Evolutionary conservation across 1,140 invertebrate species (phyloP), one percentile per base, ranked within the genome.

Genomic region (Philotrypesis tridentata): DNA sequence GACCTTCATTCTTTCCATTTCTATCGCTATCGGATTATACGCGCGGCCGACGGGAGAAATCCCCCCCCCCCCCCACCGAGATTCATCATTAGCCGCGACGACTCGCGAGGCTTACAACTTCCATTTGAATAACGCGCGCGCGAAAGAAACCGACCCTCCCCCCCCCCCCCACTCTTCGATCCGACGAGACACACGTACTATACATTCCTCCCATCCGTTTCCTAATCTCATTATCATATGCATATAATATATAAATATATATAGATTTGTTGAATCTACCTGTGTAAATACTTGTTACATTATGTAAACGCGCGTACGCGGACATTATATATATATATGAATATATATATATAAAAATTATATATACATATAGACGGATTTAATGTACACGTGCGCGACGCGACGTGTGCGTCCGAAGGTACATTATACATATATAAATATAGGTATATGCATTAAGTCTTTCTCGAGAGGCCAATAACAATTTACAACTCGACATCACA

Each of bases 251-350:
- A n/a, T n/a, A n/a, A n/a, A n/a, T n/a, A n/a, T 21, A 60, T 71
- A 70, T 79, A 79, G 65, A 71, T 79, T 79, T 71, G 77, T 79
- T 79, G 33, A 79, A 70, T 79, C 67, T 71, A 70, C 77, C 77
- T 67, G 65, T 79, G 77, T 79, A 79, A 79, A 79, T 79, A 79
- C 65, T 79, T 70, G 77, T 79, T 79, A 79, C 11, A 78, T 76
- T 76, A 76, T 63, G 63, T 75, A 76, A 23, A 76, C 21, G 29
- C 76, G 76, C 65, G 76, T 70, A 55, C 12, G 65, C 63, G 68
- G 29, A 79, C 55, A 77, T 43, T 65, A 65, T 61, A 31, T 43
- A 60, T 60, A 71, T 73, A 75, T n/a, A n/a, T n/a, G n/a, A n/a
- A n/a, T n/a, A n/a, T n/a, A n/a, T n/a, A n/a, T n/a, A n/a, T n/a